Evolutionary conservation across 1,140 invertebrate species (phyloP).

Genomic region (Drosophila asahinai): DNA sequence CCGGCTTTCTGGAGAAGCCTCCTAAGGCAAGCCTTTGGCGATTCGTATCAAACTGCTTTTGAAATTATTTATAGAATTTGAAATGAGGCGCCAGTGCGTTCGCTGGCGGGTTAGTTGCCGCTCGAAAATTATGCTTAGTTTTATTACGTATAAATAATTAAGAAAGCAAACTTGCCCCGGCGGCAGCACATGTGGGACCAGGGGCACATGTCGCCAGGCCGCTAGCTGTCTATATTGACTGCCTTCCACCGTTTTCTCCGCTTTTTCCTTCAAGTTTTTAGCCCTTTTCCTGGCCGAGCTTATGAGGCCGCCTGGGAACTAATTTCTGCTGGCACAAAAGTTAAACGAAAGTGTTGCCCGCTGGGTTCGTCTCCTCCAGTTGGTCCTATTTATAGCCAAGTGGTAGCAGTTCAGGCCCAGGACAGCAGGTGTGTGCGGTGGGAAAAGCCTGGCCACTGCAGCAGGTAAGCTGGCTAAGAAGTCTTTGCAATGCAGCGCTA

Average conservation of each 20-base stretch:
- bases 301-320: constrained; percentile 47
- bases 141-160: constrained; percentile 78
- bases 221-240: constrained; percentile 18
- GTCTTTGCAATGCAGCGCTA: constrained; percentile 20
- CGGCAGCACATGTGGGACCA: constrained; percentile 64
- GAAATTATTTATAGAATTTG: constrained; percentile 82
- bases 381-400: constrained; percentile 59
- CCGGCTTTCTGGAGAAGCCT: constrained; percentile 40
- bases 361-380: constrained; percentile 32
- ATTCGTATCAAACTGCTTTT: constrained; percentile 73
- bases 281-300: constrained; percentile 10
- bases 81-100: constrained; percentile 64
- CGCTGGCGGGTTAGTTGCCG: constrained; percentile 24
- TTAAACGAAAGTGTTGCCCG: constrained; percentile 57
- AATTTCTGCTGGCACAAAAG: constrained; percentile 40
- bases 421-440: constrained; percentile 1
- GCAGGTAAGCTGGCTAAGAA: constrained; percentile 10
- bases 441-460: constrained; percentile 15
- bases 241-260: not conserved
- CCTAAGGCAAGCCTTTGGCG: constrained; percentile 36
- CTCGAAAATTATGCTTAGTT: constrained; percentile 71
- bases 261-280: constrained; percentile 4
- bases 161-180: constrained; percentile 40
- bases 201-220: constrained; percentile 35
- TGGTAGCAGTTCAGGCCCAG: not conserved